phyloP scores from a whole-genome alignment of 2,113 vertebrate genomes.

The Sceloporus tristichus region DNA sequence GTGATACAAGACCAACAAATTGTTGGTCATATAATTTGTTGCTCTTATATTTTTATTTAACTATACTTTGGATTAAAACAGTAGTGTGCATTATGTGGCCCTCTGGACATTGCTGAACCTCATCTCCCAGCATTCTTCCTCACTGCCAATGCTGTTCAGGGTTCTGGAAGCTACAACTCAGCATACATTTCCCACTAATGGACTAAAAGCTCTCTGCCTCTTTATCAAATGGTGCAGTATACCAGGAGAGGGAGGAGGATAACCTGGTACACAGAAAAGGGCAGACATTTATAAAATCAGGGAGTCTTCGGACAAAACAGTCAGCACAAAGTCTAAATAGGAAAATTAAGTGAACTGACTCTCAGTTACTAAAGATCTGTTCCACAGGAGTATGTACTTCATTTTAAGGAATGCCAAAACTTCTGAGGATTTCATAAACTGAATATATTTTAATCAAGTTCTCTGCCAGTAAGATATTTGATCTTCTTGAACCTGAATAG shows the following conservation, averaged over 20 bases:
- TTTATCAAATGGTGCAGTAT: neutral
- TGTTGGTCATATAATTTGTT: too few species aligned
- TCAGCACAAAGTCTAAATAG: neutral
- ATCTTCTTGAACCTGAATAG: conserved; percentile 14
- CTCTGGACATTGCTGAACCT: too few species aligned
- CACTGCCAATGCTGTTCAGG: too few species aligned
- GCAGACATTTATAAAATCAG: too few species aligned
- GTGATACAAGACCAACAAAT: too few species aligned
- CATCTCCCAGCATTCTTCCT: too few species aligned
- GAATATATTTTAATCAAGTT: conserved; percentile 21
- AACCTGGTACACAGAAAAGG: too few species aligned
- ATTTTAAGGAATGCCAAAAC: conserved; percentile 22
- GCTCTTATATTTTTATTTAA: too few species aligned
- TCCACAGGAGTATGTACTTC: neutral
- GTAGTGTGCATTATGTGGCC: too few species aligned
- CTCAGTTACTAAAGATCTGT: neutral
- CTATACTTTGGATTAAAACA: too few species aligned
- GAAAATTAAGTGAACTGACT: neutral
- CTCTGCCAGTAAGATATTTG: conserved; percentile 21
- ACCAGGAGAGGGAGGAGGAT: too few species aligned
- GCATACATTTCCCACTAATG: too few species aligned
- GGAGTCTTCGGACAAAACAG: neutral
- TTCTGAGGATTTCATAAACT: conserved; percentile 13
- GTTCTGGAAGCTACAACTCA: neutral
- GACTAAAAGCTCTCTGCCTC: neutral